Evolutionary conservation across 2,113 vertebrate genomes (phyloP).

Genomic region (Sciurus niger): DNA sequence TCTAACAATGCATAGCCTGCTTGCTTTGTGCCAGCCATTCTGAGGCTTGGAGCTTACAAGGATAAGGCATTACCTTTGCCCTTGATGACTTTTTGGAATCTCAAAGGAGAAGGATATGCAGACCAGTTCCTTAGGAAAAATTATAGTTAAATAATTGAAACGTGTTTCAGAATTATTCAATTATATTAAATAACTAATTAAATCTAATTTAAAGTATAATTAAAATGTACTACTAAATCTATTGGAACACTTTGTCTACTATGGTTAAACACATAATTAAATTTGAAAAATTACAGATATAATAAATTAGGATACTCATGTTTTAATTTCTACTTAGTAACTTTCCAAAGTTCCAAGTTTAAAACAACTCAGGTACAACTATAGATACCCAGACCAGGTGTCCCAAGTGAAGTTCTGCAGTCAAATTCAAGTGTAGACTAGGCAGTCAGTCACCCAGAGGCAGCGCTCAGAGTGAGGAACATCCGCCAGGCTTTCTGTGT

Average conservation of each 20-base stretch:
- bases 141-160: background rate
- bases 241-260: background rate
- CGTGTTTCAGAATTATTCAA: background rate
- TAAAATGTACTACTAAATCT: background rate
- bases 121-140: constrained; percentile 15
- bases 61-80: background rate
- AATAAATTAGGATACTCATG: background rate
- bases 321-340: background rate
- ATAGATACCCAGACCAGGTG: background rate
- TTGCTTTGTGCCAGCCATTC: background rate
- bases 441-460: background rate
- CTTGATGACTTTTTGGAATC: background rate
- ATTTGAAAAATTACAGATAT: background rate
- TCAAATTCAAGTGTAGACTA: background rate
- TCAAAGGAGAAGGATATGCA: background rate
- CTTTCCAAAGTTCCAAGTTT: background rate
- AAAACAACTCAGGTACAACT: background rate
- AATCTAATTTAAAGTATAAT: background rate
- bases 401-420: background rate
- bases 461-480: background rate
- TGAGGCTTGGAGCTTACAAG: background rate
- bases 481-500: background rate
- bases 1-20: background rate
- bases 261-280: background rate
- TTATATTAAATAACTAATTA: background rate